These are phyloP conservation scores for Cryptoprocta ferox DNA, from an alignment of 2,797 vertebrate species.

Conservation along the genomic window DNA sequence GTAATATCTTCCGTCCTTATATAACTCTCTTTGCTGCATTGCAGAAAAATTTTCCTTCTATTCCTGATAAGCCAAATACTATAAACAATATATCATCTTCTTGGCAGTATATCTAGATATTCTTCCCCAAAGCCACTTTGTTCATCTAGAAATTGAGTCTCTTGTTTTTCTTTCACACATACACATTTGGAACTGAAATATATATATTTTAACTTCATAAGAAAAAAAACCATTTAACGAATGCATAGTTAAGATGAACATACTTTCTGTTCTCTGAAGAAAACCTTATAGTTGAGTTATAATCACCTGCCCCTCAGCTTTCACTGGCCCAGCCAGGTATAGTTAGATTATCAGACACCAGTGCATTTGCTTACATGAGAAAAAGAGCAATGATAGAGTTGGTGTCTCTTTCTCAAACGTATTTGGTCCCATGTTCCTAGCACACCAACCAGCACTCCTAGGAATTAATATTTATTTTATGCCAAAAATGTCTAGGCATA, in stretches of 20 bases:
- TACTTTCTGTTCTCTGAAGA: not conserved
- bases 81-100: not conserved
- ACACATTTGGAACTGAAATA: slow-evolving; percentile 8
- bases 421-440: not conserved
- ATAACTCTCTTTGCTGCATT: not conserved
- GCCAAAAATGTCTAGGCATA: not conserved
- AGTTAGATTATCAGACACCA: not conserved
- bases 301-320: not conserved
- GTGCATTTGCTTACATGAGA: not conserved
- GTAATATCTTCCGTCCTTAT: not conserved
- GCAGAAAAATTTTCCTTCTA: not conserved
- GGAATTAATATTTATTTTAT: not conserved
- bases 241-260: not conserved
- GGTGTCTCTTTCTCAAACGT: not conserved
- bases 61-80: not conserved
- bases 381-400: not conserved
- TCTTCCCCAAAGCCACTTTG: not conserved
- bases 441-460: not conserved
- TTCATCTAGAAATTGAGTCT: not conserved
- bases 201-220: not conserved
- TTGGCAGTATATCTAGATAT: not conserved
- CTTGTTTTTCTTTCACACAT: not conserved
- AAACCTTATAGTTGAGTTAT: not conserved
- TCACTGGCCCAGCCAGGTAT: not conserved
- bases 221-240: not conserved